Base-by-base conservation (phyloP, 2,888 invertebrate genomes). In the Dasypolia templi region DNA sequence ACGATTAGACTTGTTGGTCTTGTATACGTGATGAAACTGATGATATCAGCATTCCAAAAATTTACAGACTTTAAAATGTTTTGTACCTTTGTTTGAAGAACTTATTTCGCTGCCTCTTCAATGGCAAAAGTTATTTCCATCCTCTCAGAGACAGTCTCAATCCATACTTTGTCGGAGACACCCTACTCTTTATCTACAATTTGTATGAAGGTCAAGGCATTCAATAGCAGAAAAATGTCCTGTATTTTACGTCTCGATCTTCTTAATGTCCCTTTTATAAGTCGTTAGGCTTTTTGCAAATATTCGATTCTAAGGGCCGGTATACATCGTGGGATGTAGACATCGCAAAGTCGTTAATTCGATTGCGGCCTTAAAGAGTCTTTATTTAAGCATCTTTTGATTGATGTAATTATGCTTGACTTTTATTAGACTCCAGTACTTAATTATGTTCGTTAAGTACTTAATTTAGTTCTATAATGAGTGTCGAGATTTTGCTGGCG, bases 171-270 rank as follows among this genome's bases (percentile, higher is more conserved):
- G 19, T 26, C 6, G 12, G 77, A 75, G 88, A 55, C 80, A 87
- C 87, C 81, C 80, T 84, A 82, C 64, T 17, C 22, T 79, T 88
- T 88, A 88, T 89, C 86, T 89, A 69, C 86, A 89, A 85, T 89
- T 88, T 89, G 85, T 88, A 86, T 86, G 81, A 88, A 86, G 91
- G 91, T 91, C 91, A 89, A 88, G 86, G 78, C 78, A 87, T 91
- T 90, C 88, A 91, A 90, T 88, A 82, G 84, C 77, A 81, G 77
- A 88, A 86, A 92, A 91, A 90, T 84, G 88, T 85, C 49, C 71
- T 56, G 46, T n/a, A 66, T 71, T 77, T 79, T 89, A 86, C 85
- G 73, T 73, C 83, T 86, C 88, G 89, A 89, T 89, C 88, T 86
- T 85, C 89, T 83, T 90, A 90, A 91, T 90, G 89, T 82, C 81